Evolutionary conservation across 2,888 invertebrate genomes (phyloP), one percentile per base, ranked within the genome.

Genomic region (Argyresthia goedartella): DNA sequence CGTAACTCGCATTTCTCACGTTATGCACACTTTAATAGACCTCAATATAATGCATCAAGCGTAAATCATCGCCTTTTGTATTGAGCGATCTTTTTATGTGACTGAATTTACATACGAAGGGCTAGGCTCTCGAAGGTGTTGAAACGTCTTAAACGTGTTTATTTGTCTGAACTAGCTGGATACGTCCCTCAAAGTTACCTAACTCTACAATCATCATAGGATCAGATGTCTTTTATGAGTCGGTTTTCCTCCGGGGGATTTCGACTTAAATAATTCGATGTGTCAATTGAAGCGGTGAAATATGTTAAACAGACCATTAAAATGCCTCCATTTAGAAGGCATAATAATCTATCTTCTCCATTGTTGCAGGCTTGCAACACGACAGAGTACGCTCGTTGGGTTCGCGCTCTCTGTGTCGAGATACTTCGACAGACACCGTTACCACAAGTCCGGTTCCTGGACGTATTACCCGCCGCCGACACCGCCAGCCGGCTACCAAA

Each of bases 341-440:
- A 36, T 36, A 13, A 16, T 49, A 49, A 36, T 48, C 43, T 36
- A 50, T 55, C 34, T 53, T 44, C 48, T 57, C 58, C 60, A 60
- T 81, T 75, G 75, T 90, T 89, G 52, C 88, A 93, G 93, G 90
- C 91, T 67, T 89, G 90, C 74, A 91, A 88, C 66, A 91, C 91
- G 71, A 88, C 89, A 62, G 89, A 90, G 63, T 93, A 92, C 74
- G 89, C 91, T 74, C 88, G 91, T 54, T 93, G 93, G 93, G 92
- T 92, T 64, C 90, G 91, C 64, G 91, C 91, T 52, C 88, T 93
- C 56, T 93, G 92, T 51, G 90, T 92, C 57, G 92, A 93, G 71
- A 88, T 93, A 57, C 91, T 93, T 59, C 89, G 92, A 2, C 93
- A 93, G 71, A 93, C 93, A 35, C 93, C 93, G 15, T 76, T 93